A percentile compares a stretch with the other conserved stretches of the same genome.
phyloP scores from a whole-genome alignment of 2,888 invertebrate genomes.

The Rhamnusium bicolor region DNA sequence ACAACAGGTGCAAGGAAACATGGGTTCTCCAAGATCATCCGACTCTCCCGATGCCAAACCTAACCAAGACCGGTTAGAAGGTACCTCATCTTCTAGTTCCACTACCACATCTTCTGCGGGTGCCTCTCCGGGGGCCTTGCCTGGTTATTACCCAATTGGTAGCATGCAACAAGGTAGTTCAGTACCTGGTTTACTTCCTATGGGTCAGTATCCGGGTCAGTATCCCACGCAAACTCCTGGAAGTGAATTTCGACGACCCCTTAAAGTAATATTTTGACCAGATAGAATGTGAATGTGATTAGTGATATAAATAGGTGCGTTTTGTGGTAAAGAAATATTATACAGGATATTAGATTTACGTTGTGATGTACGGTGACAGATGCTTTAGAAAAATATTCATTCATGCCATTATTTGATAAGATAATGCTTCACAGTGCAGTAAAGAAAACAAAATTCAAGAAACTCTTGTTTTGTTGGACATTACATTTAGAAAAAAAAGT shows the following conservation, averaged over 20 bases:
- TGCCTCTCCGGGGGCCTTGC: constrained; percentile 74
- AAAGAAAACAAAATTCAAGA: background rate
- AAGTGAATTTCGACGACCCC: constrained; percentile 81
- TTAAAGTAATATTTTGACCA: constrained; percentile 89
- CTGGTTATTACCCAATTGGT: constrained; percentile 75
- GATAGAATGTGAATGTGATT: constrained; percentile 71
- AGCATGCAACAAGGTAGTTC: constrained; percentile 70
- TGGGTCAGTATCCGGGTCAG: constrained; percentile 78
- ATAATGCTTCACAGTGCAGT: constrained; percentile 7
- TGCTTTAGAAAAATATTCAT: constrained; percentile 20
- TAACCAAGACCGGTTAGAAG: constrained; percentile 70
- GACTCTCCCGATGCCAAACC: constrained; percentile 71
- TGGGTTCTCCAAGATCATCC: constrained; percentile 70
- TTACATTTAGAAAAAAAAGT: too few relatives aligned
- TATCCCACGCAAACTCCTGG: constrained; percentile 75
- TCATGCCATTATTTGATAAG: constrained; percentile 29
- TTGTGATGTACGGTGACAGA: constrained; percentile 36
- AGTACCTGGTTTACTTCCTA: constrained; percentile 75
- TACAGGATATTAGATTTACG: constrained; percentile 25
- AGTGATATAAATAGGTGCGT: constrained; percentile 53
- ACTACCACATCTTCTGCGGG: constrained; percentile 78
- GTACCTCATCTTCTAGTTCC: constrained; percentile 73
- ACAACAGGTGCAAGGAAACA: constrained; percentile 47
- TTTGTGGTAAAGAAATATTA: constrained; percentile 15
- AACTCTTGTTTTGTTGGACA: constrained; percentile 10